Evolutionary conservation across 2,113 vertebrate genomes (phyloP).

Genomic region (Calypte anna): DNA sequence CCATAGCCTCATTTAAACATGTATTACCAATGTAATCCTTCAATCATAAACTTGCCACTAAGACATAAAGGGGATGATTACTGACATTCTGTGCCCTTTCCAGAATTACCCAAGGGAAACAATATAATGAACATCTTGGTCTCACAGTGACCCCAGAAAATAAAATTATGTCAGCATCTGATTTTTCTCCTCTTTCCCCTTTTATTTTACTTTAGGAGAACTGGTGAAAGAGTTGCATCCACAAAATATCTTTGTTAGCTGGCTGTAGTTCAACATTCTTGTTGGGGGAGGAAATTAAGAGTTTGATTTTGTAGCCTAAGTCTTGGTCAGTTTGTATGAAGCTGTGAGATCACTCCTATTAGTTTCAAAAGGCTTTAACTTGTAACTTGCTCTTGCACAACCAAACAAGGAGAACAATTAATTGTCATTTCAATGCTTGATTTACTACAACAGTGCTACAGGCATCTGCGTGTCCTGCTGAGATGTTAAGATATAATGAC

Average conservation of each 20-base stretch:
- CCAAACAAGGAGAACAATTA: not conserved
- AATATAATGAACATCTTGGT: constrained; percentile 72
- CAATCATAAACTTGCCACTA: constrained; percentile 70
- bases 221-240: not conserved
- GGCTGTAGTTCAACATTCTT: not conserved
- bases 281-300: not conserved
- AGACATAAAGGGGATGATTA: constrained; percentile 62
- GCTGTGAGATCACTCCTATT: not conserved
- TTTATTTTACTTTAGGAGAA: constrained; percentile 1
- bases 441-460: not conserved
- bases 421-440: not conserved
- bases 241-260: not conserved
- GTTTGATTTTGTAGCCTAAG: not conserved
- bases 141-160: constrained; percentile 57
- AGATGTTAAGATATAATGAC: not conserved
- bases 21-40: constrained; percentile 63
- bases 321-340: not conserved
- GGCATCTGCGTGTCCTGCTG: not conserved
- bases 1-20: constrained; percentile 64
- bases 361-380: not conserved
- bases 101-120: constrained; percentile 72
- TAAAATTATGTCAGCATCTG: not conserved
- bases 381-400: not conserved
- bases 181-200: not conserved
- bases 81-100: constrained; percentile 79